These are phyloP conservation scores for Gambelia wislizenii DNA, from an alignment of 2,797 vertebrate species.

Conservation along the genomic window DNA sequence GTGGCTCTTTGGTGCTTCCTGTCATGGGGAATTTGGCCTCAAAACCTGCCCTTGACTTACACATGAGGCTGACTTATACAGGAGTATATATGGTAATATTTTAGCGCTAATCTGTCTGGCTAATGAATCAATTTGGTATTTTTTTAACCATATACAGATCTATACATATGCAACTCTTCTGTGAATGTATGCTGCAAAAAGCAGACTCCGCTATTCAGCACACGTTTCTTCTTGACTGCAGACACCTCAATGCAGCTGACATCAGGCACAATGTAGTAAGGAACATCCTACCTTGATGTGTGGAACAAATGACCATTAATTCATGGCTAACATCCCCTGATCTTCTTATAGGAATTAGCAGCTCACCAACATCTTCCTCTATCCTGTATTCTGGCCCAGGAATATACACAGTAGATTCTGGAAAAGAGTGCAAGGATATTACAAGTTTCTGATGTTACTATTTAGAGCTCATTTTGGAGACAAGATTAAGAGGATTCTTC, in stretches of 20 bases:
- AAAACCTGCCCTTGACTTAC: too few species aligned
- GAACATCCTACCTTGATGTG: constrained; percentile 83
- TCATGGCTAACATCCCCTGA: constrained; percentile 88
- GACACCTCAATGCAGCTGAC: neutral
- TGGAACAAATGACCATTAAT: constrained; percentile 87
- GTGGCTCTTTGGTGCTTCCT: too few species aligned
- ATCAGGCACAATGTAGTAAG: neutral
- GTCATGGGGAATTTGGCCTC: too few species aligned
- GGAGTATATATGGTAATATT: too few species aligned
- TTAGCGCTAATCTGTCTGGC: neutral
- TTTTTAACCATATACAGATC: neutral
- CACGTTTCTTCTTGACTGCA: neutral
- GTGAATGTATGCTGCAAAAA: neutral
- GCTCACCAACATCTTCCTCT: constrained; percentile 87
- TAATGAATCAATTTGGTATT: neutral
- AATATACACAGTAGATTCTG: constrained; percentile 90
- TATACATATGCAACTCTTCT: neutral
- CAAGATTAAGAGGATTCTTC: neutral
- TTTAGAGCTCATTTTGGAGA: neutral
- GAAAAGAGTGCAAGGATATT: constrained; percentile 26
- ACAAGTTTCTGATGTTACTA: neutral
- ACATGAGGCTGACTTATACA: too few species aligned
- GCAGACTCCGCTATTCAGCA: neutral
- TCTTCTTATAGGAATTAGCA: constrained; percentile 84
- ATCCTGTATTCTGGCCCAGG: constrained; percentile 86